Evolutionary conservation across 2,888 invertebrate genomes (phyloP), one percentile per base, ranked within the genome.

Genomic region (Aleiodes testaceus): DNA sequence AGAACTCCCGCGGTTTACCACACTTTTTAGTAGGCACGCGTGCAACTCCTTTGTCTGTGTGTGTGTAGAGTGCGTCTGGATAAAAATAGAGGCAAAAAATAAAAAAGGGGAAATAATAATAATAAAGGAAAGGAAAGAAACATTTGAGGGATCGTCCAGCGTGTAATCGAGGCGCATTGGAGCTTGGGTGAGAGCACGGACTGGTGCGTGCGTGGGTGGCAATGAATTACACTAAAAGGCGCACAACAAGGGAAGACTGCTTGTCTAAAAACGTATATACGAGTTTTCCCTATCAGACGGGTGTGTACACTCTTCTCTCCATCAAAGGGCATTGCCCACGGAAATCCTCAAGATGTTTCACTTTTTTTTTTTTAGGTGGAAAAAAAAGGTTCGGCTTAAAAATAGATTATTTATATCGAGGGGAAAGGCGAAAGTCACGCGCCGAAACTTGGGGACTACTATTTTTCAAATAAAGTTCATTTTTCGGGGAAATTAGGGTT

Each of bases 141-240:
- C 63, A 70, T 72, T 69, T 72, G 59, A 65, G 69, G 64, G 64
- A 72, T 72, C 63, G 72, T 72, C 68, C 53, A 30, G 72, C 70
- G 69, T 75, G 73, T 74, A 75, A 77, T 77, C 74, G 73, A 75
- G 70, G 71, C 49, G 59, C 59, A 59, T 59, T 59, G 11, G 36
- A 50, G 18, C 44, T 53, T n/a, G 65, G 59, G 45, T 42, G 65
- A 59, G 68, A 71, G 73, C 70, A 75, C 66, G 69, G 69, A 70
- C 72, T 68, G 68, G 66, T 68, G 67, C 12, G 50, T 55, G 73
- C 76, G 78, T 78, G 74, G 78, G 78, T 76, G 76, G 76, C 73
- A 75, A 74, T 75, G 75, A 76, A 75, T 77, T 76, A 77, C 74
- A 75, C 76, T 75, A 75, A 78, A 78, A 78, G 76, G 66, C 64